These are phyloP conservation scores for Umimayanthus kanabou DNA, from an alignment of 92 coral and sea anemone genomes.

Conservation along the genomic window DNA sequence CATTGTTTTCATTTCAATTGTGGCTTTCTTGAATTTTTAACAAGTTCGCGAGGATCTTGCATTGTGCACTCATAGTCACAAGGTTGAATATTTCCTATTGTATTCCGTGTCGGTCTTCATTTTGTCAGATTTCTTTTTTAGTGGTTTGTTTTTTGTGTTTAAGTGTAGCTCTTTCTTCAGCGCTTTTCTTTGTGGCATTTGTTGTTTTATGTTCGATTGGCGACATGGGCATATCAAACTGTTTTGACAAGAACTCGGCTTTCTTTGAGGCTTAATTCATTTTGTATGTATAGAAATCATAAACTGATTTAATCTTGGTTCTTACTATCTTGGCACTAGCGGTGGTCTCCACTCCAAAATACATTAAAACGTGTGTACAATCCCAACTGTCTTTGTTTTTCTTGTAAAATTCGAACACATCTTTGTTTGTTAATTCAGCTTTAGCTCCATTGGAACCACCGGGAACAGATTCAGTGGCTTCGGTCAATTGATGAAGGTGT, in stretches of 20 bases:
- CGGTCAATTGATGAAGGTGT: slow-evolving; percentile 10
- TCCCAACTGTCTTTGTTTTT: slow-evolving; percentile 19
- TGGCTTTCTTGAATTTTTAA: slow-evolving; percentile 14
- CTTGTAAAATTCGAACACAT: slow-evolving; percentile 19
- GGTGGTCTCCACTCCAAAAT: slow-evolving; percentile 12
- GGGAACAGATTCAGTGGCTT: slow-evolving; percentile 6
- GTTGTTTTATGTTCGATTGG: background rate
- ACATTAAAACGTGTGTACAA: slow-evolving; percentile 8
- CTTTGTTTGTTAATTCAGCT: slow-evolving; percentile 9
- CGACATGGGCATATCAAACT: slow-evolving; percentile 21
- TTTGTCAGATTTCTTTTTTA: slow-evolving; percentile 7
- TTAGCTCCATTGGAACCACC: background rate
- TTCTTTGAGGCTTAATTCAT: slow-evolving; percentile 1
- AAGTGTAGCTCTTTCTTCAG: slow-evolving; percentile 8
- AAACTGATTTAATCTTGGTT: slow-evolving; percentile 16
- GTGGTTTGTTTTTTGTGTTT: slow-evolving; percentile 5
- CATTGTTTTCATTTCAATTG: too few relatives aligned
- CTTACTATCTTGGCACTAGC: background rate
- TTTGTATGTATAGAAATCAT: background rate
- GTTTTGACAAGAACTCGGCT: slow-evolving; percentile 13
- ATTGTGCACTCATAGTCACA: background rate
- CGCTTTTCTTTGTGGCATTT: slow-evolving; percentile 9
- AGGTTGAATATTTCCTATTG: background rate
- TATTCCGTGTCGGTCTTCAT: background rate
- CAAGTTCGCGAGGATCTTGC: slow-evolving; percentile 20